Base-by-base conservation (phyloP, 1,140 invertebrate species). In the Diorhabda elongata region DNA sequence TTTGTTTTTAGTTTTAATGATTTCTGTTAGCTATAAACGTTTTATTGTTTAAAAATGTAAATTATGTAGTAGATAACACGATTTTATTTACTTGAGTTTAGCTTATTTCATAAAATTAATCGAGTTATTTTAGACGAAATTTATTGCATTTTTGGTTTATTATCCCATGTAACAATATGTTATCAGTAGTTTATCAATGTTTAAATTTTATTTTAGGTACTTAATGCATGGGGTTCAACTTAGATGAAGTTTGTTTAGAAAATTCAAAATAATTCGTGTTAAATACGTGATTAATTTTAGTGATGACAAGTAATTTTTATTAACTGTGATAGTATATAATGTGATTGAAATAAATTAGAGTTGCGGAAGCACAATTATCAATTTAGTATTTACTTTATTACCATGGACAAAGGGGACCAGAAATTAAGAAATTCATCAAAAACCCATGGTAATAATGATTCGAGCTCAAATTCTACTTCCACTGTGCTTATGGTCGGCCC, bases 401-500 rank as follows among this genome's bases (percentile, higher is more conserved):
- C 43, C 61, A 64, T 64, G 63, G 47, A 64, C 4, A 59, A 59
- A 66, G 56, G 58, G 63, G 63, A 64, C 63, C 63, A 64, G 41
- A 26, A 64, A 42, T 42, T 26, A 9, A 64, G 9, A 64, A 56
- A 4, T 62, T 62, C 63, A 7, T 45, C 41, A 9, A 64, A 57
- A 42, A 8, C 11, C 41, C 42, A 41, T 26, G 63, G 11, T 42
- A 56, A 8, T 7, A 66, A 66, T n/a, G 65, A 66, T 26, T 41
- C 63, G 3, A 64, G 63, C 52, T 52, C 63, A 64, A 90, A 88
- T 80, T 89, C 89, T 75, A 87, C 87, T 72, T 89, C 92, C 71
- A 90, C 89, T 77, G 92, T 97, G 71, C 89, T 99, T 76, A 99
- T 99, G 96, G 98, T 99, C 76, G 98, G 98, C 75, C 97, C 98